These are phyloP conservation scores for Lates calcarifer DNA, from an alignment of 2,113 vertebrate species.

Conservation along the genomic window DNA sequence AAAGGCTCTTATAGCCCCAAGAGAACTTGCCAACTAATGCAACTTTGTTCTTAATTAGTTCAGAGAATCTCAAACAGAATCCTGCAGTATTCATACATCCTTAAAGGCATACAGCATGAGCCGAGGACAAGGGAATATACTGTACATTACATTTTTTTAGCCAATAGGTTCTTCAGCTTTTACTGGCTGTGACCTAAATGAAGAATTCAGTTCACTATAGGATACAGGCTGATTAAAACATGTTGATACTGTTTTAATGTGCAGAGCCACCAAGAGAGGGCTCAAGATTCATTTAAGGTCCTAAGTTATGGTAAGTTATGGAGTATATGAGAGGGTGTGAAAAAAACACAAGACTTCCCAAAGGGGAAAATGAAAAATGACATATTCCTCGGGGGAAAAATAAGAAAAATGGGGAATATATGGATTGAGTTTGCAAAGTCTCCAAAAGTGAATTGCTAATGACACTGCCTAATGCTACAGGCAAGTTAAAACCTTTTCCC, in stretches of 20 bases:
- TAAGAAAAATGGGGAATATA: constrained; percentile 59
- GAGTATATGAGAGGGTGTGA: constrained; percentile 6
- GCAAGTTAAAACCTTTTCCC: constrained; percentile 74
- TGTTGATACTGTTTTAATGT: constrained; percentile 70
- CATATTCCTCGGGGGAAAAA: constrained; percentile 52
- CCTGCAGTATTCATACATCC: constrained; percentile 61
- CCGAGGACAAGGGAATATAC: constrained; percentile 49
- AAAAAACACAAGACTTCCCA: constrained; percentile 47
- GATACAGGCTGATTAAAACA: constrained; percentile 70
- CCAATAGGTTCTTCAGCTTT: constrained; percentile 48
- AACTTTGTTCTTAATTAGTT: constrained; percentile 78
- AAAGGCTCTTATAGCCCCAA: constrained; percentile 29
- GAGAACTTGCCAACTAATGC: constrained; percentile 59
- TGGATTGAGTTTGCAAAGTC: constrained; percentile 63
- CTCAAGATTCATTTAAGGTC: constrained; percentile 48
- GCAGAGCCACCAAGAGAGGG: constrained; percentile 27
- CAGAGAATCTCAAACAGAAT: constrained; percentile 57
- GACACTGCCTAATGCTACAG: constrained; percentile 59
- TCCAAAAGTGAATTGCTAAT: constrained; percentile 76
- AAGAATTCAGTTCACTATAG: constrained; percentile 57
- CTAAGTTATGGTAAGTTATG: constrained; percentile 26
- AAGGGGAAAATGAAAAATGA: constrained; percentile 59
- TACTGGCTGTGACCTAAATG: constrained; percentile 57
- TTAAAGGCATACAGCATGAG: constrained; percentile 61
- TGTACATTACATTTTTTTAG: constrained; percentile 56